phyloP scores from a whole-genome alignment of 2,113 vertebrate genomes.

The Centropus bengalensis region DNA sequence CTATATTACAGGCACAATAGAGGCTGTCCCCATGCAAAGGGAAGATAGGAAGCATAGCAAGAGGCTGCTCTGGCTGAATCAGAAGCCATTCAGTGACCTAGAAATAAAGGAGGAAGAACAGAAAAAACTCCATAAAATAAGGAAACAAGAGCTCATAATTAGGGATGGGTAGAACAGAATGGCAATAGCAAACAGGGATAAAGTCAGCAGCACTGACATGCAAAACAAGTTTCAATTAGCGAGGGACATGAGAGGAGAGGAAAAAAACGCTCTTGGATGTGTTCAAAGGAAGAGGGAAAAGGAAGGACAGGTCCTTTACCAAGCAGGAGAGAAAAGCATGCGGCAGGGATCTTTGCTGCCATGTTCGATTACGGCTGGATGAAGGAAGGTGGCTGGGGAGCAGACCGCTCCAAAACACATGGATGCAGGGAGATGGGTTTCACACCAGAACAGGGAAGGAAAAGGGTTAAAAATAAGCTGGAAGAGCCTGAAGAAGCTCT shows the following conservation, averaged over 20 bases:
- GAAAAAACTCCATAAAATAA: neutral
- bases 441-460: neutral
- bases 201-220: neutral
- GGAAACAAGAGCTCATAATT: slow-evolving; percentile 4
- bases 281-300: neutral
- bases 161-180: neutral
- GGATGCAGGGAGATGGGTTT: neutral
- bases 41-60: slow-evolving; percentile 25
- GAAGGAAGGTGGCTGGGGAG: neutral
- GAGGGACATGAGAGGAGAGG: neutral
- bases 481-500: neutral
- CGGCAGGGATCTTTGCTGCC: neutral
- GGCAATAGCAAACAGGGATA: neutral
- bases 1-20: slow-evolving; percentile 26
- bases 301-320: neutral
- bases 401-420: neutral
- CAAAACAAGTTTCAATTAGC: slow-evolving; percentile 23
- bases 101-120: neutral
- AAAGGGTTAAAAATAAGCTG: neutral
- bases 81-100: neutral
- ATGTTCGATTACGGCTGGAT: neutral
- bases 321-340: neutral
- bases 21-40: neutral
- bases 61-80: slow-evolving; percentile 21
- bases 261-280: neutral